A percentile compares a stretch with the other conserved stretches of the same genome.
Evolutionary conservation across 2,888 invertebrate species (phyloP).

Genomic region (Tanypteryx hageni): DNA sequence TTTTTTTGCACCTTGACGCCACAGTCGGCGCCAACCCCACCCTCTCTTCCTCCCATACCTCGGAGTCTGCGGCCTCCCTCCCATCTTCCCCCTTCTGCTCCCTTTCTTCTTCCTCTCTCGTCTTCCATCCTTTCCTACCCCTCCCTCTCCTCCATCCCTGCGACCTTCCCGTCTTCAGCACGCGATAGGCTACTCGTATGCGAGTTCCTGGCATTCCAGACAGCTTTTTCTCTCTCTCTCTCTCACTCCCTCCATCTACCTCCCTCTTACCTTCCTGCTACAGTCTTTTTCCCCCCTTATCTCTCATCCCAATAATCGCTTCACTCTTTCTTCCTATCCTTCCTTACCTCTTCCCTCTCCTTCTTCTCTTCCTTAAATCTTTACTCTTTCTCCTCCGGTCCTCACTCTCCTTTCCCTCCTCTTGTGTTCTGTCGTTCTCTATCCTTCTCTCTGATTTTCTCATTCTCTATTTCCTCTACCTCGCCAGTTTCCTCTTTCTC

Average conservation of each 20-base stretch:
- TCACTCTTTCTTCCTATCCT: background rate
- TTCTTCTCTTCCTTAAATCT: background rate
- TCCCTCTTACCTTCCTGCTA: background rate
- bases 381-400: background rate
- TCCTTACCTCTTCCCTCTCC: background rate
- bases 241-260: background rate
- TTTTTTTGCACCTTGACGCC: slow-evolving; percentile 60
- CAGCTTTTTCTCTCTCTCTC: slow-evolving; percentile 10
- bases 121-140: too few species aligned
- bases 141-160: background rate
- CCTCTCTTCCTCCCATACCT: background rate
- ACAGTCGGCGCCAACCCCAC: slow-evolving; percentile 45
- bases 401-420: background rate
- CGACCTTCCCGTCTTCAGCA: slow-evolving; percentile 49
- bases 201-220: slow-evolving; percentile 60
- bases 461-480: background rate
- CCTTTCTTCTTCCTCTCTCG: background rate
- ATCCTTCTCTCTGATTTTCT: background rate
- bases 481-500: background rate
- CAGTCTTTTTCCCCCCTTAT: background rate
- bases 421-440: background rate
- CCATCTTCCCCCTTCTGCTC: background rate
- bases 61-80: slow-evolving; percentile 20
- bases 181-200: slow-evolving; percentile 12
- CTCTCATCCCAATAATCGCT: background rate